These are phyloP conservation scores for Druceiella hillmani DNA, from an alignment of 2,888 invertebrate species.

Conservation along the genomic window DNA sequence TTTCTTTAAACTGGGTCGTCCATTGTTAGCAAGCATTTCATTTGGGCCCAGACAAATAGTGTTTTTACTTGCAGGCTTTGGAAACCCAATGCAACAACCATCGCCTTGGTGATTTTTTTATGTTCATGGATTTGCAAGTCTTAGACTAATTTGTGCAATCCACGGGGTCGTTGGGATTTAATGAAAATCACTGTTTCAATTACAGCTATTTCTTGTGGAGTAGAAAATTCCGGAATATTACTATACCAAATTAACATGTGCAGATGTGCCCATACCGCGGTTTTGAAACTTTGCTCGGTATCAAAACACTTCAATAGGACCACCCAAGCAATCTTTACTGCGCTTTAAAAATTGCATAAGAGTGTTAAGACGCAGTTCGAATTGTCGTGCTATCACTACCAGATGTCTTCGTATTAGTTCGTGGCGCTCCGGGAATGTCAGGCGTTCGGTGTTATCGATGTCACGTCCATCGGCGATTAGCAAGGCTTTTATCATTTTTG, in stretches of 20 bases:
- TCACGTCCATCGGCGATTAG: constrained; percentile 26
- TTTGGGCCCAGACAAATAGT: too few relatives aligned
- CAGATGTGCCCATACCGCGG: constrained; percentile 29
- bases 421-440: constrained; percentile 16
- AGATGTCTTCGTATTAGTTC: constrained; percentile 17
- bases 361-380: constrained; percentile 25
- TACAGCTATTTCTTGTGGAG: constrained; percentile 20
- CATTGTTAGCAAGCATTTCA: too few relatives aligned
- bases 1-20: too few relatives aligned
- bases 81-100: too few relatives aligned
- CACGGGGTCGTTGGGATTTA: too few relatives aligned
- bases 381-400: constrained; percentile 24
- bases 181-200: too few relatives aligned
- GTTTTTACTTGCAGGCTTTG: too few relatives aligned
- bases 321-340: constrained; percentile 16
- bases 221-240: constrained; percentile 20
- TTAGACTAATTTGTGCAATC: too few relatives aligned
- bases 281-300: constrained; percentile 30
- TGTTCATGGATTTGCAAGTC: too few relatives aligned
- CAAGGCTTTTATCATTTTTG: constrained; percentile 29
- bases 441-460: constrained; percentile 9
- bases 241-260: constrained; percentile 29
- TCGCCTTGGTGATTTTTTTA: too few relatives aligned
- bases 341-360: constrained; percentile 21
- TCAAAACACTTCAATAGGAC: constrained; percentile 23